Evolutionary conservation across 2,888 invertebrate genomes (phyloP).

Genomic region (Leucophenga maculata): DNA sequence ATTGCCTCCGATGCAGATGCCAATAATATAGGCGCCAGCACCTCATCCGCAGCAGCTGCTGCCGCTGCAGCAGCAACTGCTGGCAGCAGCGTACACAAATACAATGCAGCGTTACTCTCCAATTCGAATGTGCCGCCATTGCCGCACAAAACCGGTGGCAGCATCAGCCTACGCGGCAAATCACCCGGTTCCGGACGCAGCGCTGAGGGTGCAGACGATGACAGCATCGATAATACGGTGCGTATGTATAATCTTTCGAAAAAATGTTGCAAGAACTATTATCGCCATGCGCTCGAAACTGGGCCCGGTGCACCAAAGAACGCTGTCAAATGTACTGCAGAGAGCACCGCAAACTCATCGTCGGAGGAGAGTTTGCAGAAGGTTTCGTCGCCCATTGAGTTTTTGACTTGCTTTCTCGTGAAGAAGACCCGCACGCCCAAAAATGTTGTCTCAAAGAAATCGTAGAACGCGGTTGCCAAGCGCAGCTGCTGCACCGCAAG

Average conservation of each 20-base stretch:
- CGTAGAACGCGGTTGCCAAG: conserved; percentile 62
- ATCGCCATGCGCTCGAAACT: conserved; percentile 58
- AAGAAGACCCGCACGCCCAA: conserved; percentile 67
- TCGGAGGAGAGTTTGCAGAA: conserved; percentile 71
- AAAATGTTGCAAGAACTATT: conserved; percentile 70
- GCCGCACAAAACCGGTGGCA: conserved; percentile 22
- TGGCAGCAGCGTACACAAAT: background rate
- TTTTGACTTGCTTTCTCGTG: conserved; percentile 68
- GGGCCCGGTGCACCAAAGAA: conserved; percentile 46
- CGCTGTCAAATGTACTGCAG: conserved; percentile 45
- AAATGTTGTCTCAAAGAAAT: conserved; percentile 53
- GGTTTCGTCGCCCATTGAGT: conserved; percentile 69
- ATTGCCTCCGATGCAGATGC: conserved; percentile 30
- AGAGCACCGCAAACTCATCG: conserved; percentile 52
- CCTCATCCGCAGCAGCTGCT: conserved; percentile 22
- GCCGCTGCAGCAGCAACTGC: conserved; percentile 29
- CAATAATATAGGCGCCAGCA: conserved; percentile 19
- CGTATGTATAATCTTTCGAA: conserved; percentile 70
- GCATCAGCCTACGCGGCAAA: conserved; percentile 34
- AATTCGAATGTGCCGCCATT: conserved; percentile 18
- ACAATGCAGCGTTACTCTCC: background rate
- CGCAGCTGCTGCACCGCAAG: conserved; percentile 40
- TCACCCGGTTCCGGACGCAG: conserved; percentile 31
- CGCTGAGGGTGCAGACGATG: conserved; percentile 56
- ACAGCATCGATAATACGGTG: conserved; percentile 68